Base-by-base conservation (phyloP, 2,113 vertebrate genomes). In the Tursiops truncatus region DNA sequence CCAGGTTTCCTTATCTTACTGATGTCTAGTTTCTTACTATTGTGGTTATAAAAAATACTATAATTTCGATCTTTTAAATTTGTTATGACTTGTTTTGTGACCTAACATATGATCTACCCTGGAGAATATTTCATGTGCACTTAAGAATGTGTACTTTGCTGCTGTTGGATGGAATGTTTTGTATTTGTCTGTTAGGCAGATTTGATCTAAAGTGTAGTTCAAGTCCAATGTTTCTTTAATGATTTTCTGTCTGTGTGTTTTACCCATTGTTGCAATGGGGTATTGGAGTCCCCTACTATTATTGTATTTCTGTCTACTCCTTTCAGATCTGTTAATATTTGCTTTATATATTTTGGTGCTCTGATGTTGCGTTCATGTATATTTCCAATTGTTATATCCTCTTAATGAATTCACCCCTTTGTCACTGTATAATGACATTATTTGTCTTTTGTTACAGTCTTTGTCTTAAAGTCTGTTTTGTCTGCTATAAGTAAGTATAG, bases 1-100 rank as follows among this genome's bases (percentile, higher is more conserved):
- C 31, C 58, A 50, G 58, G n/a, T 89, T 89, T 77, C 31, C 60
- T 36, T 44, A 58, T 65, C 2, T 63, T 36, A 36, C 14, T 65
- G 33, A 77, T 20, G 6, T 63, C 77, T 60, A 62, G 56, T 36
- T 89, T 89, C 21, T 63, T 76, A 76, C 28, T 31, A 26, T 47
- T 76, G 31, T 62, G 41, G 70, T 76, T 31, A 47, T 38, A 63
- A 89, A 76, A 89, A 41, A 26, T 63, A 76, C 41, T 73, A 23
- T 62, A 71, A 89, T 60, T 76, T 89, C 21, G n/a, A n/a, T 76
- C 71, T 89, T 89, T 89, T n/a, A 76, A n/a, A 76, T 76, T 76
- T 63, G 70, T n/a, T 89, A 62, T 76, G 21, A 89, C 38, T n/a
- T 89, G 1, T 89, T 63, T 76, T 89, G 56, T 76, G 56, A 36